Evolutionary conservation across 2,888 invertebrate species (phyloP).

Genomic region (Cotesia congregata): DNA sequence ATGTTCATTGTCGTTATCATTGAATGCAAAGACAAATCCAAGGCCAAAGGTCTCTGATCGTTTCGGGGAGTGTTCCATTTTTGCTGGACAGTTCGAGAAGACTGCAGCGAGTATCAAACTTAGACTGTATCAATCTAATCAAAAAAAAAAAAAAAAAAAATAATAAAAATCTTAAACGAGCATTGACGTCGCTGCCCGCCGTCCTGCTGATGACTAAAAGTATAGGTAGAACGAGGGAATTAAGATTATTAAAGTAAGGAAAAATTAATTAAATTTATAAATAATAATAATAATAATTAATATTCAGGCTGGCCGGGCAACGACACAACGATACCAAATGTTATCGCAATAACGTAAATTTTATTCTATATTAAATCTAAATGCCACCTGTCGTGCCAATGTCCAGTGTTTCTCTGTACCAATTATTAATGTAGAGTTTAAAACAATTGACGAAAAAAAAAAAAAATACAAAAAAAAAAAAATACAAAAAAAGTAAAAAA

Average conservation of each 20-base stretch:
- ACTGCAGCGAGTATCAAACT: constrained; percentile 70
- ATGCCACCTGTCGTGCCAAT: constrained; percentile 71
- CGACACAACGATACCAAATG: constrained; percentile 71
- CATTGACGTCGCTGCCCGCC: constrained; percentile 67
- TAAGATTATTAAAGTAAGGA: constrained; percentile 23
- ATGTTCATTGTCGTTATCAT: constrained; percentile 47
- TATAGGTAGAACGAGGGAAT: constrained; percentile 16
- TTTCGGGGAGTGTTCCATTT: constrained; percentile 65
- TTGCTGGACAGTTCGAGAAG: constrained; percentile 65
- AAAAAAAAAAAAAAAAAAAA: constrained; percentile 56
- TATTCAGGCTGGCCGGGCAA: constrained; percentile 63
- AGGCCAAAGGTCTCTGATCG: constrained; percentile 58
- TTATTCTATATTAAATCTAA: constrained; percentile 71
- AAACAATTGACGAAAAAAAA: constrained; percentile 47
- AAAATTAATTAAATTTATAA: constrained; percentile 36
- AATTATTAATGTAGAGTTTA: constrained; percentile 69
- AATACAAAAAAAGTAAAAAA: constrained; percentile 38
- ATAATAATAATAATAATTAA: constrained; percentile 46
- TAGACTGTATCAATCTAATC: constrained; percentile 71
- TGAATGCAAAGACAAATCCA: constrained; percentile 43
- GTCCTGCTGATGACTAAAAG: constrained; percentile 46
- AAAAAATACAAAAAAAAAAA: constrained; percentile 38
- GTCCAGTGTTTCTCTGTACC: constrained; percentile 71
- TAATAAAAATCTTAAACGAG: constrained; percentile 47
- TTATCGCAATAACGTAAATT: constrained; percentile 71